These are phyloP conservation scores for Oreochromis mossambicus DNA, from an alignment of 2,797 vertebrate genomes.

Conservation along the genomic window DNA sequence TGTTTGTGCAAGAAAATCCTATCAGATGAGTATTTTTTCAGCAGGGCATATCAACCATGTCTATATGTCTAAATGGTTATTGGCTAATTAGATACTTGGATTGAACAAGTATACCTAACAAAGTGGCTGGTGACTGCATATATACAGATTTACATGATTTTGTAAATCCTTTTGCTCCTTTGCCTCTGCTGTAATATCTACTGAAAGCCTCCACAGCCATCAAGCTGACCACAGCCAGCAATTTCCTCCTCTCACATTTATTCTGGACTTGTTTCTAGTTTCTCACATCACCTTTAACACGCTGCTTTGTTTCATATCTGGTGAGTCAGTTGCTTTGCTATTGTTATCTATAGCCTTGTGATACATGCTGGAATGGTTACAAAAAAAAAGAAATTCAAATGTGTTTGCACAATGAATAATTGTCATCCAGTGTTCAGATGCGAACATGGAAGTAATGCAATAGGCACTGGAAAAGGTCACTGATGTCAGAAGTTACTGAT, in stretches of 20 bases:
- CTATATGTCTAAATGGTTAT: background rate
- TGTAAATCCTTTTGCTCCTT: background rate
- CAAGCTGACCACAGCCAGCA: background rate
- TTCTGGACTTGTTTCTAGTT: background rate
- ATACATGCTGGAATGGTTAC: background rate
- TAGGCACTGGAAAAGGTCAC: background rate
- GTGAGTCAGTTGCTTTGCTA: background rate
- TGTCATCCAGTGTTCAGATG: background rate
- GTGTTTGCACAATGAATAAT: background rate
- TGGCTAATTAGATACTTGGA: background rate
- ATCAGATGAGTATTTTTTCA: background rate
- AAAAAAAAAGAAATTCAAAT: background rate
- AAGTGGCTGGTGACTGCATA: background rate
- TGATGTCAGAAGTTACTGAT: background rate
- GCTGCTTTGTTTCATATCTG: background rate
- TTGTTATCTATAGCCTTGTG: background rate
- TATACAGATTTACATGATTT: slow-evolving; percentile 14
- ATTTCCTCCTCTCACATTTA: background rate
- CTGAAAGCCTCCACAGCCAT: background rate
- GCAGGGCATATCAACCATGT: background rate
- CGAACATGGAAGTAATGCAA: background rate
- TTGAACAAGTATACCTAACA: background rate
- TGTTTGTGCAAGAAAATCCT: background rate
- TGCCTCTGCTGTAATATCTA: background rate
- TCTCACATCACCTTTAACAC: background rate